Conservation (phyloP, 2,797 vertebrate species). For the Crypturellus tataupa region DNA sequence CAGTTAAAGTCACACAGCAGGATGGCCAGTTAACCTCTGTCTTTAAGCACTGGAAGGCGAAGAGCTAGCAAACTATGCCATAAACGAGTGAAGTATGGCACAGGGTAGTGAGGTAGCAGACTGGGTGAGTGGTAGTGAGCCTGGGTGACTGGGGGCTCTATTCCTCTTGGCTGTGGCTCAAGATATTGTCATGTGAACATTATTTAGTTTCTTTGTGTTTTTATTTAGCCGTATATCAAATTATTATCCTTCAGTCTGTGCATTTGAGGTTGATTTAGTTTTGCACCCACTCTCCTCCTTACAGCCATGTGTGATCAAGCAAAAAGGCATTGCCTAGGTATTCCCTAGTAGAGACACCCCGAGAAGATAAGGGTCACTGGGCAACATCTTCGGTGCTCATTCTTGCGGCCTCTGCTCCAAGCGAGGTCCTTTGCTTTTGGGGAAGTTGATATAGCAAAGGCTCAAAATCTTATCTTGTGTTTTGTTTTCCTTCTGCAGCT, state of each 20-base stretch:
- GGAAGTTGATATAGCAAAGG: neutral
- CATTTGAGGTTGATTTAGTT: fast-evolving
- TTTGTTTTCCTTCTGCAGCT: constrained; percentile 80
- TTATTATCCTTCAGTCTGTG: neutral
- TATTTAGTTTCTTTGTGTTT: neutral
- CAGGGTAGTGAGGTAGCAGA: neutral
- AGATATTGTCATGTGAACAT: neutral
- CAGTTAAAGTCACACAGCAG: neutral
- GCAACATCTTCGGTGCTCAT: neutral
- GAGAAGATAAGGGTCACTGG: neutral
- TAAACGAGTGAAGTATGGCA: neutral
- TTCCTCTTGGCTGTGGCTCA: neutral
- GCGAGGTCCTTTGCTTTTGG: neutral
- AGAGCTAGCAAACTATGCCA: neutral
- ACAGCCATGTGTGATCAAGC: neutral
- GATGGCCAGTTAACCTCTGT: neutral
- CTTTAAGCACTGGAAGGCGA: fast-evolving
- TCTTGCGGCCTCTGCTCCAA: neutral
- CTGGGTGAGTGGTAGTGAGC: neutral
- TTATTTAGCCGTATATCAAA: neutral
- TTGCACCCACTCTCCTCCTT: neutral
- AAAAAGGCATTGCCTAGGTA: neutral
- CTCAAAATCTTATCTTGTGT: neutral
- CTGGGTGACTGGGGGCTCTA: neutral
- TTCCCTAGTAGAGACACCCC: neutral